phyloP scores from a whole-genome alignment of 2,113 vertebrate genomes.

The Actenoides hombroni region DNA sequence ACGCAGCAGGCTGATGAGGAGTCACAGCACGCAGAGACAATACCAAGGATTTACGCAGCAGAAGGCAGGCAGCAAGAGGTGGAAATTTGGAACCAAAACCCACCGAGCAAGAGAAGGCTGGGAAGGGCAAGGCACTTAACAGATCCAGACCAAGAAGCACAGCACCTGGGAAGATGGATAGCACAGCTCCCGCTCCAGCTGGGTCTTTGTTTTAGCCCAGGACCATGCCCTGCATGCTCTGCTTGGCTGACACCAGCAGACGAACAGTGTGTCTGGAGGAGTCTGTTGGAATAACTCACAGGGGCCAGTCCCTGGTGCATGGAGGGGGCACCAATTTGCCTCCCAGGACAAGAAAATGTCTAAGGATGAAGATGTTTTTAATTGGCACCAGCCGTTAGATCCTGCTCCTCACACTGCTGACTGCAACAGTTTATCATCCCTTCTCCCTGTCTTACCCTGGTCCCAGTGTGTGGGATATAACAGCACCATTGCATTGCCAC shows the following conservation, averaged over 20 bases:
- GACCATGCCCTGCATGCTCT: fast-evolving
- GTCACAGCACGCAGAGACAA: background rate
- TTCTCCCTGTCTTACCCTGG: background rate
- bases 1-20: background rate
- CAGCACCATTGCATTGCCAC: background rate
- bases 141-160: fast-evolving
- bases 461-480: fast-evolving
- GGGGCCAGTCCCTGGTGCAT: fast-evolving
- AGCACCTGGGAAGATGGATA: background rate
- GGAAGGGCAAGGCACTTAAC: background rate
- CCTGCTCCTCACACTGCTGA: fast-evolving
- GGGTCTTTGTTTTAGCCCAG: background rate
- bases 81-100: background rate
- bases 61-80: background rate
- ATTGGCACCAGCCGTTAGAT: background rate
- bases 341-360: background rate
- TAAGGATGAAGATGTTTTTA: background rate
- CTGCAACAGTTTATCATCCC: no score
- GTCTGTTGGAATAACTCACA: background rate
- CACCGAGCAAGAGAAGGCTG: background rate
- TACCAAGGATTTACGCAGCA: background rate
- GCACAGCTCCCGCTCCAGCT: fast-evolving
- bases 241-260: fast-evolving
- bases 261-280: fast-evolving
- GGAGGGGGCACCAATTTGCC: fast-evolving